Percentiles rank a stretch among this genome's conserved stretches.
phyloP scores from a whole-genome alignment of 2,797 vertebrate genomes.

The Heliangelus exortis region DNA sequence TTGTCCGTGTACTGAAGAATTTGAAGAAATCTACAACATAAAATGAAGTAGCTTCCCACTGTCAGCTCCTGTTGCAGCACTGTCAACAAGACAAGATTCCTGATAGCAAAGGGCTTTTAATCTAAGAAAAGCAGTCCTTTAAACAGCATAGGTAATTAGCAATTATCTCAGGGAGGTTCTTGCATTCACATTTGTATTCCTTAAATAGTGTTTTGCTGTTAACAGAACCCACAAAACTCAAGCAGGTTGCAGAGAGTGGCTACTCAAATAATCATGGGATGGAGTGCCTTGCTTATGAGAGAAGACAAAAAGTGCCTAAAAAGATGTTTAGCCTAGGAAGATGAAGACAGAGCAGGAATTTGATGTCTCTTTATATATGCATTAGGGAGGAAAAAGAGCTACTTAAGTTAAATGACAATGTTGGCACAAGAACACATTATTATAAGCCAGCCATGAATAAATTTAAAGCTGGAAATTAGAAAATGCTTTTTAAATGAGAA shows the following conservation, averaged over 20 bases:
- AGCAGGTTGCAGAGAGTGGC: neutral
- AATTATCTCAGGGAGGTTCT: neutral
- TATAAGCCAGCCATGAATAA: conserved; percentile 3
- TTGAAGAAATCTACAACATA: neutral
- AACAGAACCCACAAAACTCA: neutral
- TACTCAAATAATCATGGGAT: neutral
- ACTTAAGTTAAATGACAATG: conserved; percentile 6
- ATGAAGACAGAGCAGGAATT: neutral
- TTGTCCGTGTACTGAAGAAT: neutral
- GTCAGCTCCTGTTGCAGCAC: neutral
- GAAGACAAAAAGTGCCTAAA: neutral
- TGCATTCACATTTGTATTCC: neutral
- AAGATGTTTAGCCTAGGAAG: neutral
- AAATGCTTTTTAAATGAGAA: neutral
- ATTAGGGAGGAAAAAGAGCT: neutral
- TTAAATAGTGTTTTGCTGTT: neutral
- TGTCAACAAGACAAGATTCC: neutral
- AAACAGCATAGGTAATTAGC: neutral
- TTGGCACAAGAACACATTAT: neutral
- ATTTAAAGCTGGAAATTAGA: conserved; percentile 34
- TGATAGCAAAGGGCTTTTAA: neutral
- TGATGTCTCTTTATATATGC: neutral
- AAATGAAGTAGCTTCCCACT: neutral
- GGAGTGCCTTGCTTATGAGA: neutral
- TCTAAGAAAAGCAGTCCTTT: neutral